A percentile compares a stretch with the other conserved stretches of the same genome.
phyloP scores from a whole-genome alignment of 2,888 invertebrate species.

The Lagria hirta region DNA sequence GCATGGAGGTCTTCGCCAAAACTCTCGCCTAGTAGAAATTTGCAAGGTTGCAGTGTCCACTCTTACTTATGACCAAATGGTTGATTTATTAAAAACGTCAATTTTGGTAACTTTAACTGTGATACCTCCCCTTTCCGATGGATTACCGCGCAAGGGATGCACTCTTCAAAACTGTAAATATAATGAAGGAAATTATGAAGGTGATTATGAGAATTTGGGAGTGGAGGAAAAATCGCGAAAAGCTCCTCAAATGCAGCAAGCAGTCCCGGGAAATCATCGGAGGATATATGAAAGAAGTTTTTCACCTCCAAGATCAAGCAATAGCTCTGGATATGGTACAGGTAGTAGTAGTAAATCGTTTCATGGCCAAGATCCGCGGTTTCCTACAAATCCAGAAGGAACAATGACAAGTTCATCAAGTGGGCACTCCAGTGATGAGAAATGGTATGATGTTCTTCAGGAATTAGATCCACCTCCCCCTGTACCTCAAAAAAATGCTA shows the following conservation, averaged over 20 bases:
- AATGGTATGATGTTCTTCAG: slow-evolving; percentile 62
- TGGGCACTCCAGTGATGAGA: slow-evolving; percentile 65
- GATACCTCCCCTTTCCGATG: slow-evolving; percentile 72
- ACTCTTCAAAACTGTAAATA: slow-evolving; percentile 66
- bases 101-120: slow-evolving; percentile 82
- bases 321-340: slow-evolving; percentile 83
- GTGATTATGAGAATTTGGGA: slow-evolving; percentile 68
- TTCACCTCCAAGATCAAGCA: slow-evolving; percentile 74
- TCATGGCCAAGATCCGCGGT: slow-evolving; percentile 46
- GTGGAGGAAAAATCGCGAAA: slow-evolving; percentile 54
- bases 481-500: slow-evolving; percentile 49
- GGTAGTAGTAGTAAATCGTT: slow-evolving; percentile 62
- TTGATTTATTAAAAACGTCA: slow-evolving; percentile 87
- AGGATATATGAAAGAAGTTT: slow-evolving; percentile 72
- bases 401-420: slow-evolving; percentile 65
- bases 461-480: slow-evolving; percentile 61
- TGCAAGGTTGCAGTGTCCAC: slow-evolving; percentile 79
- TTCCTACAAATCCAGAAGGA: slow-evolving; percentile 55
- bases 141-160: slow-evolving; percentile 69
- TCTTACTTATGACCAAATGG: slow-evolving; percentile 88
- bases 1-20: slow-evolving; percentile 85
- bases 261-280: slow-evolving; percentile 63
- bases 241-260: slow-evolving; percentile 55
- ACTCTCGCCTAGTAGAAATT: slow-evolving; percentile 82
- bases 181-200: slow-evolving; percentile 62